Percentiles rank a stretch among this genome's conserved stretches.
Conservation (phyloP, 2,113 vertebrate species). For the Rhinopomastus cyanomelas region DNA sequence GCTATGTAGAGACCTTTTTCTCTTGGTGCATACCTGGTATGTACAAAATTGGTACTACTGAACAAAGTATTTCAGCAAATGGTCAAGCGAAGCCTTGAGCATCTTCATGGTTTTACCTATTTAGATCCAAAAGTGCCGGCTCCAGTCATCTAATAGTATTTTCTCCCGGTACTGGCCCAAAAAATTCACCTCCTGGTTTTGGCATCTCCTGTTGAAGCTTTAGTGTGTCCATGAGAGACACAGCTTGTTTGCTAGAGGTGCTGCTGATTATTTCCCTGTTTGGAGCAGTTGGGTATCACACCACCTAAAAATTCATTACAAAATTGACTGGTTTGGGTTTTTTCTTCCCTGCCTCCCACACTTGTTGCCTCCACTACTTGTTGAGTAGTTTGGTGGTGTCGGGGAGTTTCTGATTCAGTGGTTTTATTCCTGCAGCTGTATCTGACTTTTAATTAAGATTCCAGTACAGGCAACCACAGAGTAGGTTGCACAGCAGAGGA, state of each 20-base stretch:
- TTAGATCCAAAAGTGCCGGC: neutral
- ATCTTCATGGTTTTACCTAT: neutral
- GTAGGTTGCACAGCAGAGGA: neutral
- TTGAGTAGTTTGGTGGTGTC: neutral
- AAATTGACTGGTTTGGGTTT: neutral
- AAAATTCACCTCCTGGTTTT: neutral
- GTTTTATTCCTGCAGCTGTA: neutral
- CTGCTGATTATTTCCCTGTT: neutral
- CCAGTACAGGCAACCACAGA: neutral
- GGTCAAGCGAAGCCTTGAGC: neutral
- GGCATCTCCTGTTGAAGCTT: neutral
- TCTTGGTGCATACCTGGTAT: neutral
- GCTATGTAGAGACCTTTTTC: neutral
- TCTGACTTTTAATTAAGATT: conserved; percentile 10
- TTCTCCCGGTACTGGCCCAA: neutral
- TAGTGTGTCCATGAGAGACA: neutral
- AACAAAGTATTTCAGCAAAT: neutral
- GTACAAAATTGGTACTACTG: too few species aligned
- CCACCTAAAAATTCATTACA: neutral
- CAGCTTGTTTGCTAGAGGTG: neutral
- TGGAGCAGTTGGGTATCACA: neutral
- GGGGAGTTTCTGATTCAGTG: neutral
- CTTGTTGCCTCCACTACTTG: neutral
- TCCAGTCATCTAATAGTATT: neutral
- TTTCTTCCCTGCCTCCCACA: neutral